phyloP scores from a whole-genome alignment of 2,888 invertebrate genomes.

The Ophion slaviceki region DNA sequence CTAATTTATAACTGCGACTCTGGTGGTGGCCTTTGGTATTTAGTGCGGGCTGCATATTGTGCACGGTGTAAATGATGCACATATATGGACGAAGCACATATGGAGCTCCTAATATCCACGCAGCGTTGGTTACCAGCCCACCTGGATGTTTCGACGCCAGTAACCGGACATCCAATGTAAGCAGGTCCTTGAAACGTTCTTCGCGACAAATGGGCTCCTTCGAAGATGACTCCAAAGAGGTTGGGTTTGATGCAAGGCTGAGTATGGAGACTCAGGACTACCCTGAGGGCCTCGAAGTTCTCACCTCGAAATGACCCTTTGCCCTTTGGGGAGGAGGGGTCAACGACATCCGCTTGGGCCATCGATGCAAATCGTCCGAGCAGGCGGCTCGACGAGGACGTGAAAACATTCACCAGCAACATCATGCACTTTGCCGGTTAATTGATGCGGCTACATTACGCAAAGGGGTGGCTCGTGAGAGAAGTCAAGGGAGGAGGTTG shows the following conservation, averaged over 20 bases:
- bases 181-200: no score
- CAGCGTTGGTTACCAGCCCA: no score
- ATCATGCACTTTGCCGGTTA: conserved; percentile 72
- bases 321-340: conserved; percentile 8
- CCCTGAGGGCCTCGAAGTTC: not conserved
- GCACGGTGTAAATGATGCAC: not conserved
- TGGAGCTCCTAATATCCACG: no score
- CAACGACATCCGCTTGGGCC: conserved; percentile 41
- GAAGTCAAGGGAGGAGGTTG: not conserved
- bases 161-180: no score
- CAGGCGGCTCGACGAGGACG: conserved; percentile 8
- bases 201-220: not conserved
- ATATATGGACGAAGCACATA: no score
- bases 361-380: conserved; percentile 42
- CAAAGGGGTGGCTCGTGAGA: conserved; percentile 63
- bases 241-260: not conserved
- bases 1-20: conserved; percentile 38
- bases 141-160: not conserved
- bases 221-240: not conserved
- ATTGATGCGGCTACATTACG: conserved; percentile 76
- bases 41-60: conserved; percentile 16
- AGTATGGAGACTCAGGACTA: not conserved
- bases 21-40: conserved; percentile 36
- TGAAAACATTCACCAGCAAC: conserved; percentile 70
- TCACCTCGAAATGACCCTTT: not conserved